phyloP scores from a whole-genome alignment of 2,113 vertebrate species.

The Clupea harengus region DNA sequence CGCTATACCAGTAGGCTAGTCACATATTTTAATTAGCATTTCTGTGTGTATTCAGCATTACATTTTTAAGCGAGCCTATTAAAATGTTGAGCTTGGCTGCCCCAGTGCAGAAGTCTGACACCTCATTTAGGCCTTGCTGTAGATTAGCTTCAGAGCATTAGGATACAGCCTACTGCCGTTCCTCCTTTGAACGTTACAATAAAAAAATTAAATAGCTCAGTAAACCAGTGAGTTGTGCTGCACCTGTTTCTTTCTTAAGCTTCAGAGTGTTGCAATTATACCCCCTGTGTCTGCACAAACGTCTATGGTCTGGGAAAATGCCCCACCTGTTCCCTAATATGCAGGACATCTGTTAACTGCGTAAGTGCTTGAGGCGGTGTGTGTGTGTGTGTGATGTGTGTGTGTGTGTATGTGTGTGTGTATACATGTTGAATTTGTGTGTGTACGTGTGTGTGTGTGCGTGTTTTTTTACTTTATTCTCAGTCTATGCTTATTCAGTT shows the following conservation, averaged over 20 bases:
- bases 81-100: not conserved
- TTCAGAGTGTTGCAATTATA: constrained; percentile 23
- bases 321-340: constrained; percentile 31
- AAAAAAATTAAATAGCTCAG: not conserved
- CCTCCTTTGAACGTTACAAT: not conserved
- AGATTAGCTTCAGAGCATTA: constrained; percentile 13
- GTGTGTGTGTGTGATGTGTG: constrained; percentile 34
- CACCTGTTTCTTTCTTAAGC: constrained; percentile 18
- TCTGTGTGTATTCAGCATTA: not conserved
- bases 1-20: not conserved
- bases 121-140: not conserved
- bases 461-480: not conserved
- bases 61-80: not conserved
- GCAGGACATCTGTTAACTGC: constrained; percentile 24
- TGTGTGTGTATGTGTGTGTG: constrained; percentile 24
- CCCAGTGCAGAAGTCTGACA: not conserved
- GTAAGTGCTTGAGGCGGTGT: not conserved
- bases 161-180: not conserved
- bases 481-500: not conserved
- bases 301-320: not conserved
- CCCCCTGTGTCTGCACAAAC: constrained; percentile 15
- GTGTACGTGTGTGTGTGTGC: not conserved
- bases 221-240: not conserved
- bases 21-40: not conserved
- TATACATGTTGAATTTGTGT: constrained; percentile 21